Base-by-base conservation (phyloP, 2,113 vertebrate genomes). In the Amphilophus citrinellus region DNA sequence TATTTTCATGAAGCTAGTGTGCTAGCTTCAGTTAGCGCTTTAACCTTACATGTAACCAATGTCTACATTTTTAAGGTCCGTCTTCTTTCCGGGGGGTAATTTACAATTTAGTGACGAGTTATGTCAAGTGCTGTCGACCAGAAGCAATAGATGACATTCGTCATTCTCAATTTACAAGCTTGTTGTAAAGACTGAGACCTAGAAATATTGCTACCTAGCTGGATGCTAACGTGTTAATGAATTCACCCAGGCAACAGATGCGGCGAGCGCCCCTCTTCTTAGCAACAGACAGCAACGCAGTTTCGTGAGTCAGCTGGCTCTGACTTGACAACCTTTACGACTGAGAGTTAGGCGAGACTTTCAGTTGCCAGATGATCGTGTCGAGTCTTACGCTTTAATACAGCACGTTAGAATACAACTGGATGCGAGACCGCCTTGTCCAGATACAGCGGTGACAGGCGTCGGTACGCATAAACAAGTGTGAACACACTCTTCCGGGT, bases 191-290 rank as follows among this genome's bases (percentile, higher is more conserved):
- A 37, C 17, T 27, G 9, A 17, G 44, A 76, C 39, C 65, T 15
- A 6, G 18, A 30, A 50, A 6, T 20, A 8, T 14, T 42, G 79
- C 84, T 66, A 79, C 76, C 78, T 89, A 90, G 90, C 91, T 47
- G 50, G 59, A 79, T 84, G 91, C 92, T 94, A 93, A 82, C 83
- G 78, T 59, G 76, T 81, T 81, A 77, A 88, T 84, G 39, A 85
- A 89, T 93, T 93, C 87, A 91, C 79, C 91, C 87, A 84, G 88
- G 91, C 90, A 92, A 89, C 89, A 89, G 91, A 93, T 90, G 89
- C 85, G 63, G 79, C 60, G 82, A 65, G 56, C 35, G 56, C 77
- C 82, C 88, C 80, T 78, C 47, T 27, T 50, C 76, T 53, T 39
- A 66, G 73, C 81, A n/a, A 37, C 77, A 32, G 59, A 66, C 83